Conservation (phyloP, 37 sponge, comb jelly and placozoan species). For the Aplysina aerophoba region DNA sequence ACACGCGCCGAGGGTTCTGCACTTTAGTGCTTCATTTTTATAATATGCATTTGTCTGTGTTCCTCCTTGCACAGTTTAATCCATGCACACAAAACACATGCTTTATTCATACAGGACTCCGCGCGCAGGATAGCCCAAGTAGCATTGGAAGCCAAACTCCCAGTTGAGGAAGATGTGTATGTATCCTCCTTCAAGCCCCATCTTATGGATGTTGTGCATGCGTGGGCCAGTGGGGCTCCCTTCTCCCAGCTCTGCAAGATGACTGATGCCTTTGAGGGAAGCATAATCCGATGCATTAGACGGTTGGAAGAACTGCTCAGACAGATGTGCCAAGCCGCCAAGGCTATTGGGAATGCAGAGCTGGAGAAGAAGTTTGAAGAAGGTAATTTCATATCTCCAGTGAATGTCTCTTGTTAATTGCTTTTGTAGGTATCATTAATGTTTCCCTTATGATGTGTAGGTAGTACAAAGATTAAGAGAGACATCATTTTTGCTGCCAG, state of each 20-base stretch:
- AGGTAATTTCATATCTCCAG: conserved; percentile 42
- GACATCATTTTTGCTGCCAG: conserved; percentile 99
- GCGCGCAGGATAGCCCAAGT: conserved; percentile 93
- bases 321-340: conserved; percentile 97
- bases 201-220: conserved; percentile 95
- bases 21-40: too few relatives aligned
- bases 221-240: conserved; percentile 90
- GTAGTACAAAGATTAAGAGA: conserved; percentile 93
- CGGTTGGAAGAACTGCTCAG: conserved; percentile 94
- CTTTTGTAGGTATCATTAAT: not conserved
- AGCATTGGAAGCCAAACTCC: conserved; percentile 88
- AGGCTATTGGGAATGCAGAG: conserved; percentile 94
- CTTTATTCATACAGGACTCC: conserved; percentile 66
- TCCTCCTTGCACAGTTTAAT: too few relatives aligned
- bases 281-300: conserved; percentile 95
- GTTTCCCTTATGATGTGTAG: conserved; percentile 31
- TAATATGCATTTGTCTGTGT: too few relatives aligned
- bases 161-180: conserved; percentile 88
- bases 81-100: too few relatives aligned
- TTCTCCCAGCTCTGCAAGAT: conserved; percentile 97
- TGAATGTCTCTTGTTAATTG: not conserved
- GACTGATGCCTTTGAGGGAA: conserved; percentile 97
- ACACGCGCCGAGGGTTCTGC: too few relatives aligned
- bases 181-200: conserved; percentile 94
- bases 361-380: conserved; percentile 93